Evolutionary conservation across 2,797 vertebrate genomes (phyloP), one percentile per base, ranked within the genome.

Genomic region (Limnodromus scolopaceus): DNA sequence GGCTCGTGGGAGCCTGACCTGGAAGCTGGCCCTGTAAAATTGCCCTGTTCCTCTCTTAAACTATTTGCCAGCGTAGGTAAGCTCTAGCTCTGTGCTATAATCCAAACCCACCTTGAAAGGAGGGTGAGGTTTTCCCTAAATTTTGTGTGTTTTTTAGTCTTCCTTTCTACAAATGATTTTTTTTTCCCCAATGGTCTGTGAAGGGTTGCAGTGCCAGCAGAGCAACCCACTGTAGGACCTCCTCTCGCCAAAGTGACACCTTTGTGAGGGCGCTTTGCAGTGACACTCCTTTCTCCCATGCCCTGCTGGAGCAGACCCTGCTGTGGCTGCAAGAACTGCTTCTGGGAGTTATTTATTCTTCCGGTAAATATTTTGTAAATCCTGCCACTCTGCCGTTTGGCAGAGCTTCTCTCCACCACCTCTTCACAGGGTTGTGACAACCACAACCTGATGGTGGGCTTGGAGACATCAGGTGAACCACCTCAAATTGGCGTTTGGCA

Each of bases 311-410:
- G 74, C 38, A 84, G 60, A 70, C 15, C 54, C 78, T 84, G 13
- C 34, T 55, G 46, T 54, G 46, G 38, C 45, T 74, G 36, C 4
- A 9, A 30, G 78, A 18, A 8, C 36, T 55, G 18, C 30, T 71
- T 70, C 64, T 88, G 64, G 85, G 68, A 53, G 23, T 38, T 82
- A 43, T 84, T 96, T 91, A 77, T 30, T 96, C 87, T 94, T 46
- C 13, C 51, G 10, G 34, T 86, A 38, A 76, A 57, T 53, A 9
- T 64, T 95, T 70, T 60, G 65, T 77, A 72, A 84, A 81, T 61
- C 49, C 53, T n/a, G 9, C 48, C 74, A 61, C 61, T 70, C 46
- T 63, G 41, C 38, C 60, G 86, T 82, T 82, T 91, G 84, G 41
- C n/a, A 92, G 68, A 83, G 51, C 57, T 89, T 82, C 28, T 69